Conservation (phyloP, 2,797 vertebrate species). For the Sandelia bainsii region DNA sequence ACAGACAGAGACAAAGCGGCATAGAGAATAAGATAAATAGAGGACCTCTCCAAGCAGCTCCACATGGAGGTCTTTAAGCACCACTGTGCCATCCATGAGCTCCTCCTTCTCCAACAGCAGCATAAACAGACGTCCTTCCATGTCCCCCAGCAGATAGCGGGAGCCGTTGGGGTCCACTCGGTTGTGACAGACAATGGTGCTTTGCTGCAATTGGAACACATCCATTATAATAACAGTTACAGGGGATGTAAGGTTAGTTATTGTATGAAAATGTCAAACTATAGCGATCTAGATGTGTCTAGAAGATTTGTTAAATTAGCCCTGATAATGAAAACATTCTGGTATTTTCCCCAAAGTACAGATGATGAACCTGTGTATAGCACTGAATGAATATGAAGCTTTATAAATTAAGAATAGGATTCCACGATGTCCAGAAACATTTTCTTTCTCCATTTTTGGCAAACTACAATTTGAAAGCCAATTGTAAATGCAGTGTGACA, state of each 20-base stretch:
- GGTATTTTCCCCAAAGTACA: too few species aligned
- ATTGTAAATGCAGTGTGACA: too few species aligned
- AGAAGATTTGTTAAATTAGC: constrained; percentile 8
- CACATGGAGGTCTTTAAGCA: constrained; percentile 95
- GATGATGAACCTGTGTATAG: too few species aligned
- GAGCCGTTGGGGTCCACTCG: constrained; percentile 98
- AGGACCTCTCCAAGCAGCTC: constrained; percentile 96
- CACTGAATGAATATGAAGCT: background rate
- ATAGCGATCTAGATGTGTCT: constrained; percentile 8
- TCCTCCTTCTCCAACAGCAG: constrained; percentile 98
- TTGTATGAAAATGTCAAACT: constrained; percentile 3
- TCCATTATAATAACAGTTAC: background rate
- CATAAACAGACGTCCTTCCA: constrained; percentile 99
- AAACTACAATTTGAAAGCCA: too few species aligned
- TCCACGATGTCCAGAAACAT: too few species aligned
- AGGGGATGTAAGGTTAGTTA: background rate
- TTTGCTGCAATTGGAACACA: constrained; percentile 88
- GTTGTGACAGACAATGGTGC: constrained; percentile 98
- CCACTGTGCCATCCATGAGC: constrained; percentile 95
- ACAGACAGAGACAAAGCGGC: constrained; percentile 21
- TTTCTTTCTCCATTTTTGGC: too few species aligned
- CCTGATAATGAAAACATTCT: constrained; percentile 25
- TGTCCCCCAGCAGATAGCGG: constrained; percentile 96
- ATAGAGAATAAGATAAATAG: constrained; percentile 13
- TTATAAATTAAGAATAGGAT: background rate